Percentiles rank a stretch among this genome's conserved stretches.
phyloP scores from a whole-genome alignment of 64 coral and sea anemone genomes.

The Cladopsammia gracilis region DNA sequence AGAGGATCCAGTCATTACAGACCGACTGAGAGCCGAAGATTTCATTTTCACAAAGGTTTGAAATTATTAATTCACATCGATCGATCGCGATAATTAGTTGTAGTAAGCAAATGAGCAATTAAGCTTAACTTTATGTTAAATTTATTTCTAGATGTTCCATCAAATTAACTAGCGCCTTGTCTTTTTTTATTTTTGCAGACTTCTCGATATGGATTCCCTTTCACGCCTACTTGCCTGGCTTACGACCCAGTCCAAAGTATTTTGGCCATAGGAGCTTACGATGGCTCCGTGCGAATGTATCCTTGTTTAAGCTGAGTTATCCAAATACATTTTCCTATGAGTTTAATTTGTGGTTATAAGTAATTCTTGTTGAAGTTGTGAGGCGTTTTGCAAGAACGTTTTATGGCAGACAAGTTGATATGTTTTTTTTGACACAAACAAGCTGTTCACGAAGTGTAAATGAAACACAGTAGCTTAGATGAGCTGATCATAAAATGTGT shows the following conservation, averaged over 20 bases:
- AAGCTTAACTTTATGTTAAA: background rate
- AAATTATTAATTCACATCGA: background rate
- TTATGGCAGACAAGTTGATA: background rate
- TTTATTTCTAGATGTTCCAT: background rate
- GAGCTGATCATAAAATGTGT: background rate
- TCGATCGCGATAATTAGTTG: background rate
- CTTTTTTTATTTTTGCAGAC: conserved; percentile 70
- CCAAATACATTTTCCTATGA: background rate
- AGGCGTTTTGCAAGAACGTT: background rate
- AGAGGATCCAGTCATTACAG: conserved; percentile 81
- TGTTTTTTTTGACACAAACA: background rate
- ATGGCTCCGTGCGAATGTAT: conserved; percentile 95
- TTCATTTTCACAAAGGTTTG: conserved; percentile 92
- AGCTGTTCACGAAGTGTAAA: background rate
- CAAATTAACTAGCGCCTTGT: background rate
- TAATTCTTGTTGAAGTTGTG: background rate
- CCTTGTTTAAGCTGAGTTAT: conserved; percentile 43
- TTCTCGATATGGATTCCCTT: conserved; percentile 95
- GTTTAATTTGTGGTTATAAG: background rate
- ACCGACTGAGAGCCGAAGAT: conserved; percentile 85
- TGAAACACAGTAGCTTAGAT: background rate
- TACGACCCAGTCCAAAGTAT: conserved; percentile 95
- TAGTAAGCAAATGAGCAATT: conserved; percentile 16
- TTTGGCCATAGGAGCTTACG: conserved; percentile 80
- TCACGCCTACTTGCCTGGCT: conserved; percentile 90